phyloP scores from a whole-genome alignment of 2,797 vertebrate species.

The Cossypha niveicapilla region DNA sequence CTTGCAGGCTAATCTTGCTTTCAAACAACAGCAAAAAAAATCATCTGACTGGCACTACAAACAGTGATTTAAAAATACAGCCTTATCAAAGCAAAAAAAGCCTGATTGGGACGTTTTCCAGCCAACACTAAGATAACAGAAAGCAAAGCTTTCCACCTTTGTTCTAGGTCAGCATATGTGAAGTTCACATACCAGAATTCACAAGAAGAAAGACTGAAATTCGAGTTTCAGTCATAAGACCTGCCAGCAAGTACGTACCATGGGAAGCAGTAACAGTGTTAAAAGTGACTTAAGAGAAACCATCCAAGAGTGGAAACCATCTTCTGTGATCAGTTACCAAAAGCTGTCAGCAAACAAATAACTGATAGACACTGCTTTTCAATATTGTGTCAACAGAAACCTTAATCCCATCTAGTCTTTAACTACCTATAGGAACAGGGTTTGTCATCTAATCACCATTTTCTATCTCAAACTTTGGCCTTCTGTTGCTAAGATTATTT shows the following conservation, averaged over 20 bases:
- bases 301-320: background rate
- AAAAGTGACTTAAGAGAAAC: background rate
- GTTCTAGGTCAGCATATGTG: constrained; percentile 39
- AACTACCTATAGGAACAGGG: background rate
- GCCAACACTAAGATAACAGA: background rate
- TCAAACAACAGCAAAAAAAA: background rate
- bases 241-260: background rate
- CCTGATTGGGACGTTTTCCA: background rate
- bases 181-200: constrained; percentile 20
- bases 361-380: background rate
- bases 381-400: background rate
- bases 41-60: constrained; percentile 42
- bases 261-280: background rate
- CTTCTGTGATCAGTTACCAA: background rate
- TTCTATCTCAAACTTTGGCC: background rate
- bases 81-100: constrained; percentile 18
- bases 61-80: background rate
- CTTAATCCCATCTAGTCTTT: background rate
- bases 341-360: background rate
- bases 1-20: background rate
- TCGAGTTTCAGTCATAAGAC: background rate
- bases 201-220: background rate
- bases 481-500: background rate
- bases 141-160: constrained; percentile 15
- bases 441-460: background rate